Evolutionary conservation across 2,113 vertebrate species (phyloP).

Genomic region (Genyomyrus donnyi): DNA sequence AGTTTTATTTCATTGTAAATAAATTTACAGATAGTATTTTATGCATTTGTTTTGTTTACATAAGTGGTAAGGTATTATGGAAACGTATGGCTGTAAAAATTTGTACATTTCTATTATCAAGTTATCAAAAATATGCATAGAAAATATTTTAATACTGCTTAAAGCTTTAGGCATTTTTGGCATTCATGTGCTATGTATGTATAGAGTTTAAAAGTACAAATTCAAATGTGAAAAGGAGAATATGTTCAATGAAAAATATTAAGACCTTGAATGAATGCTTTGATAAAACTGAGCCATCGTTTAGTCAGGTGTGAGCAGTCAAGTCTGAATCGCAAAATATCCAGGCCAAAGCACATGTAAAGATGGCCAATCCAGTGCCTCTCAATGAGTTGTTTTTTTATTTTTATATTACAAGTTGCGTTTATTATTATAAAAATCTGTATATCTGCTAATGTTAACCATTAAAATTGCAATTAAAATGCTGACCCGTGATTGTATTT

Average conservation of each 20-base stretch:
- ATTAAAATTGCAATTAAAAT: conserved; percentile 8
- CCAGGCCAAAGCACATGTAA: conserved; percentile 5
- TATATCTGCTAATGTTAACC: neutral
- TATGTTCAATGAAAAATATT: neutral
- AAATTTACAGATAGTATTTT: conserved; percentile 9
- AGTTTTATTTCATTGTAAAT: conserved; percentile 11
- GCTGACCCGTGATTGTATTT: neutral
- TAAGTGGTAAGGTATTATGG: neutral
- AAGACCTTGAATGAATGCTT: neutral
- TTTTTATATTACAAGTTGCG: neutral
- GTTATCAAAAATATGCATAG: neutral
- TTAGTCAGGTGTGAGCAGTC: conserved; percentile 17
- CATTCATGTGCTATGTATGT: neutral
- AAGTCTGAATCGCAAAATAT: neutral
- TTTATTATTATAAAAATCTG: neutral
- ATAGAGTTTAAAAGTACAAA: neutral
- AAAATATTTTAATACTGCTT: conserved; percentile 15
- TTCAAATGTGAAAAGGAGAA: neutral
- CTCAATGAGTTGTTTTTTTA: conserved; percentile 11
- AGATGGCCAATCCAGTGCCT: conserved; percentile 36
- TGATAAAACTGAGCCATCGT: conserved; percentile 7
- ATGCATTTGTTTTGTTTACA: conserved; percentile 1
- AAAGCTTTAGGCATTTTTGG: conserved; percentile 2
- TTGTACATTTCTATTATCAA: conserved; percentile 3
- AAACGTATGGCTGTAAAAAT: neutral